Evolutionary conservation across 2,113 vertebrate species (phyloP), one percentile per base, ranked within the genome.

Genomic region (Hymenochirus boettgeri): DNA sequence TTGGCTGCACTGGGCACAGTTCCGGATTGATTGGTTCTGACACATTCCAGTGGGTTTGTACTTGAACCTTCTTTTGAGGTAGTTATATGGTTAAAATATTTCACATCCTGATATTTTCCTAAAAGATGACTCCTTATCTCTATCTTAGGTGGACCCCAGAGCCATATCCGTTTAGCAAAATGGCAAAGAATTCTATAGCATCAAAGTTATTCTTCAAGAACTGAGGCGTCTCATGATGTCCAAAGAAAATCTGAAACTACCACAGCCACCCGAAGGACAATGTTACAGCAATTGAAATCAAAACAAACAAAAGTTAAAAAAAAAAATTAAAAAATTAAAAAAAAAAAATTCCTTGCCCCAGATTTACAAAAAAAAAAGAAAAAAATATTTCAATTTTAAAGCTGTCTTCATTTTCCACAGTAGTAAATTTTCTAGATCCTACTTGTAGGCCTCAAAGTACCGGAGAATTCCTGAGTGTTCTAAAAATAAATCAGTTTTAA

Each of bases 231-330:
- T 96, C 86, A 97, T 99, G 96, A 93, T 94, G 92, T 91, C 93
- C 90, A 99, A 98, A 96, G 96, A 98, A 87, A 99, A 99, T 89
- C 92, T 97, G 92, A 99, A 99, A 91, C 96, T 98, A 93, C 92
- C 94, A 83, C 96, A 99, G 84, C 96, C 96, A 74, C 96, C 96
- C 82, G 96, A 99, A 93, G 95, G 95, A 94, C 95, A 98, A 86
- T 93, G 83, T 72, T 99, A 94, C 90, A 95, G 90, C 85, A 94
- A 94, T 92, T 97, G 96, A 94, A 78, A 84, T 72, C 77, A n/a
- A n/a, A n/a, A n/a, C n/a, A n/a, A n/a, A n/a, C n/a, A n/a, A n/a
- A n/a, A n/a, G n/a, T n/a, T n/a, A 82, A 76, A 65, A 39, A 52
- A 53, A 62, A 55, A 56, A 13, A 51, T 73, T 13, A 45, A 72